Conservation (phyloP, 92 coral and sea anemone genomes). For the Hydrozoanthus gracilis region DNA sequence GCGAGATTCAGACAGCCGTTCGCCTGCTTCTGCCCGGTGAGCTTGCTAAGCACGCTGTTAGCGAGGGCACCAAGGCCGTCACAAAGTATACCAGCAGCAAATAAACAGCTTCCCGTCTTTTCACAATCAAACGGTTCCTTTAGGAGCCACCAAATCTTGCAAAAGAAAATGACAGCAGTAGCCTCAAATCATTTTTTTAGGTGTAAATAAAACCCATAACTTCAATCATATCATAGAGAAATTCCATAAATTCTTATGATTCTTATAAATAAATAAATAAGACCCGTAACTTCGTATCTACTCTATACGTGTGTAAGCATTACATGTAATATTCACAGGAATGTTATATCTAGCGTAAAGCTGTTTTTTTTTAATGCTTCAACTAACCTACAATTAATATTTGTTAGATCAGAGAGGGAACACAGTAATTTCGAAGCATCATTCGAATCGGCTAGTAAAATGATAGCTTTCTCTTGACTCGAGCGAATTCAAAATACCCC, state of each 20-base stretch:
- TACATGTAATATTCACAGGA: constrained; percentile 26
- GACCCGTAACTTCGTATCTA: constrained; percentile 3
- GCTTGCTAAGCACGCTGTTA: constrained; percentile 83
- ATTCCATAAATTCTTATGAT: constrained; percentile 16
- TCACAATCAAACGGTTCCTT: constrained; percentile 60
- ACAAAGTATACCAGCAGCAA: constrained; percentile 82
- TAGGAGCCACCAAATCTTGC: constrained; percentile 71
- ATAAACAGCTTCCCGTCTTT: constrained; percentile 37
- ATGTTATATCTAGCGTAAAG: constrained; percentile 33
- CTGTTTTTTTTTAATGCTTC: constrained; percentile 11
- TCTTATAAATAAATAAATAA: constrained; percentile 9
- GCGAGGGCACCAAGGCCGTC: constrained; percentile 79
- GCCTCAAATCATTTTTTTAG: constrained; percentile 32
- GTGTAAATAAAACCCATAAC: constrained; percentile 36
- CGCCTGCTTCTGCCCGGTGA: constrained; percentile 78
- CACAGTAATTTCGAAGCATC: constrained; percentile 35
- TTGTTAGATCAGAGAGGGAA: constrained; percentile 30
- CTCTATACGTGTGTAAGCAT: constrained; percentile 12
- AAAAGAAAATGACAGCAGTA: constrained; percentile 34
- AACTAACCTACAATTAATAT: constrained; percentile 34
- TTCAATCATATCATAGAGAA: constrained; percentile 32
- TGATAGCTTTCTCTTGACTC: constrained; percentile 12
- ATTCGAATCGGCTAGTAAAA: constrained; percentile 16
- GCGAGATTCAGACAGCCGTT: constrained; percentile 13
- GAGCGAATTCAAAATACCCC: constrained; percentile 6